Evolutionary conservation across 2,797 vertebrate genomes (phyloP).

Genomic region (Allobates femoralis): DNA sequence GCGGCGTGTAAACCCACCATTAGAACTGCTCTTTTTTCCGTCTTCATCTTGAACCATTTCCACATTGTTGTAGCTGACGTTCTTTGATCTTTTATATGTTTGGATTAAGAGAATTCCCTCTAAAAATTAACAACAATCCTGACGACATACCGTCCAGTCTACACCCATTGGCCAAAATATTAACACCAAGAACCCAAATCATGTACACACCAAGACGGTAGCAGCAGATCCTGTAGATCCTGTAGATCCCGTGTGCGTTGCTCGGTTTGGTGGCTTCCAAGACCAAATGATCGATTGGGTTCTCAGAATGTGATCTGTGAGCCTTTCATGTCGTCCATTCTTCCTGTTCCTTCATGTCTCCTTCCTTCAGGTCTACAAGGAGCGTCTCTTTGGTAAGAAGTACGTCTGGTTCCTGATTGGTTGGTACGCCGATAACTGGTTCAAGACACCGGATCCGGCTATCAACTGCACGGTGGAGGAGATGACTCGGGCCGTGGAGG

Average conservation of each 20-base stretch:
- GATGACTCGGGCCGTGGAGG: constrained; percentile 94
- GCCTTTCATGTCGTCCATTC: no score
- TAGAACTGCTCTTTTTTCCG: not conserved
- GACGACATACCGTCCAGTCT: no score
- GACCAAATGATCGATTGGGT: no score
- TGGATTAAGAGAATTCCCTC: not conserved
- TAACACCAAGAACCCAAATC: no score
- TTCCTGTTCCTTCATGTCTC: not conserved
- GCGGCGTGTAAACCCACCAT: no score
- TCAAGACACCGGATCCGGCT: constrained; percentile 90
- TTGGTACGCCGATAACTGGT: constrained; percentile 98
- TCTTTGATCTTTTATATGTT: not conserved
- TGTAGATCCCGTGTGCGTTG: no score
- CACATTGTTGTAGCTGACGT: not conserved
- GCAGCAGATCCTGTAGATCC: no score
- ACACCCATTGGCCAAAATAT: no score
- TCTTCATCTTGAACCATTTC: not conserved
- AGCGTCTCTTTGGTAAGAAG: constrained; percentile 95
- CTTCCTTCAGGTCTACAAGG: constrained; percentile 88
- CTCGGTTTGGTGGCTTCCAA: no score
- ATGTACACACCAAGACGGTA: no score
- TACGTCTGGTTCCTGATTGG: constrained; percentile 96
- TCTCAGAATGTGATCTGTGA: no score
- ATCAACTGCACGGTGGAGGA: constrained; percentile 96
- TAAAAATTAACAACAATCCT: not conserved